Percentiles rank a stretch among this genome's conserved stretches.
Conservation (phyloP, 2,797 vertebrate species). For the Aselliscus stoliczkanus region DNA sequence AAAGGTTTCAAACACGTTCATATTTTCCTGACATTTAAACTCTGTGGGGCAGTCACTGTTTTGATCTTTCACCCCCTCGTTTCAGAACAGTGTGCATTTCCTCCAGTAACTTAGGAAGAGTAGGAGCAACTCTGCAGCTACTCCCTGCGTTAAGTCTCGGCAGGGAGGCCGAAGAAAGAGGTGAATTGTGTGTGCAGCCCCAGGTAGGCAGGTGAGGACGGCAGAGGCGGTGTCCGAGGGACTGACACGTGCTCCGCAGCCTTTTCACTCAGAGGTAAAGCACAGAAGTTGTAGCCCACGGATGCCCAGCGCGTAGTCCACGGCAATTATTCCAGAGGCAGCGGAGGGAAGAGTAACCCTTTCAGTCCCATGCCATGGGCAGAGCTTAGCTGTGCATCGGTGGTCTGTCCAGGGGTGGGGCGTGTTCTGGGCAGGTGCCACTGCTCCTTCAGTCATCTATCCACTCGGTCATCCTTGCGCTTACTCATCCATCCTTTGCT, state of each 20-base stretch:
- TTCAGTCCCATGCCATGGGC: accelerated
- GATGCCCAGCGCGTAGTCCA: background rate
- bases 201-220: background rate
- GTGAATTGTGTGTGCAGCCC: background rate
- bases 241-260: background rate
- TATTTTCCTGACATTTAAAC: conserved; percentile 83
- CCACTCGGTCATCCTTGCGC: too few relatives aligned
- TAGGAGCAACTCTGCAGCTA: background rate
- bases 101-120: background rate
- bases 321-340: accelerated
- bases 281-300: accelerated
- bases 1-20: conserved; percentile 73
- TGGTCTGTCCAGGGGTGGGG: background rate
- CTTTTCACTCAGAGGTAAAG: background rate
- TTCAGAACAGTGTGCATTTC: conserved; percentile 60
- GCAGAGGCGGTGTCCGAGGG: background rate
- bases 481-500: background rate
- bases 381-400: background rate
- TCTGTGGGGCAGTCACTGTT: conserved; percentile 73
- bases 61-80: conserved; percentile 75
- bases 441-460: background rate
- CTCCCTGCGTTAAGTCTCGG: background rate
- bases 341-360: background rate
- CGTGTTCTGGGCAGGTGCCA: accelerated
- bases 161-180: background rate